Evolutionary conservation across 2,888 invertebrate species (phyloP), one percentile per base, ranked within the genome.

Genomic region (Mythimna ferrago): DNA sequence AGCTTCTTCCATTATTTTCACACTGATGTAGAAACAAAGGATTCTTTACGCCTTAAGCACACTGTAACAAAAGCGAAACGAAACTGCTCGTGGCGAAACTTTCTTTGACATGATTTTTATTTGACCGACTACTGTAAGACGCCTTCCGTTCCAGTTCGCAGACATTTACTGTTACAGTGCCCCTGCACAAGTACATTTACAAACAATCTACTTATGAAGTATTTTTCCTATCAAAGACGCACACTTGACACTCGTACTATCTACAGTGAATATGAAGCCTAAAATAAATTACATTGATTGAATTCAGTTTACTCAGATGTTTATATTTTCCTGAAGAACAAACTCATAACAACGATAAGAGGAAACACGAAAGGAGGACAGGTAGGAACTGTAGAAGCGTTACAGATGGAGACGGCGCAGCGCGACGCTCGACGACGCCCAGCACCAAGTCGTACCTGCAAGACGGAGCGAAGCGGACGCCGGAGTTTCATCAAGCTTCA

Each of bases 401-500:
- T 56, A 58, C 60, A 71, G 41, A 56, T 48, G 48, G 53, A 63
- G 38, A 19, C 64, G 38, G 32, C 16, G 56, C 56, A 14, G 56
- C 14, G 56, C n/a, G 53, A 48, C 44, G 32, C 32, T 57, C 57
- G 60, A 73, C 65, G 63, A 19, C 71, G 66, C 51, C 73, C 66
- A 66, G 71, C 70, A 77, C 73, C 63, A 83, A 81, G 68, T 78
- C 54, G 60, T 83, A 89, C 87, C 85, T 88, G 87, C 82, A 86
- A 86, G 84, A 86, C 38, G 66, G 57, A 58, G 73, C 81, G 78
- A 83, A 83, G 81, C 86, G 85, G 82, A 87, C 87, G 88, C 78
- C 83, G 91, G 93, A 94, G 89, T 94, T 94, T 91, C 90, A 91
- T 91, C 90, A 90, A 88, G 89, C 92, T 90, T 90, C 92, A 89